Conservation (phyloP, 2,113 vertebrate species). For the Cyprinodon brontotheroides region DNA sequence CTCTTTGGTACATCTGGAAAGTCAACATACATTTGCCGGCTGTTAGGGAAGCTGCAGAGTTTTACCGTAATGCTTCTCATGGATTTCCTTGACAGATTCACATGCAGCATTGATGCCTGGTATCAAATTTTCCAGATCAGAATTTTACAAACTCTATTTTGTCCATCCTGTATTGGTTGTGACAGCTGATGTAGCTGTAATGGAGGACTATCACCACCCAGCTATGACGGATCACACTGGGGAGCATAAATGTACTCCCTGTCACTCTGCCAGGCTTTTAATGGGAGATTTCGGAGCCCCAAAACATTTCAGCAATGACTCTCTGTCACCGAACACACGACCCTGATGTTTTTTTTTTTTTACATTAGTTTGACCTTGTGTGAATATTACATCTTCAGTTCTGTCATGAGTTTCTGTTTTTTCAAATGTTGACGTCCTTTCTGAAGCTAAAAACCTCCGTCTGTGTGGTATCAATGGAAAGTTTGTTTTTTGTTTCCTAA, state of each 20-base stretch:
- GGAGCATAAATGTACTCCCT: constrained; percentile 68
- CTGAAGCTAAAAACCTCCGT: constrained; percentile 41
- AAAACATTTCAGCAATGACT: constrained; percentile 40
- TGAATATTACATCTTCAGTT: constrained; percentile 35
- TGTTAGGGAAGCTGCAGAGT: constrained; percentile 25
- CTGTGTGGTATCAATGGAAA: constrained; percentile 64
- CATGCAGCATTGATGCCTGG: not conserved
- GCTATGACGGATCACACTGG: constrained; percentile 63
- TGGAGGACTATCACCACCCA: constrained; percentile 63
- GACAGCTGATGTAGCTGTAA: constrained; percentile 64
- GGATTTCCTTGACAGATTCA: not conserved
- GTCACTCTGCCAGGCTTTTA: constrained; percentile 69
- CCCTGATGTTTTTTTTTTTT: constrained; percentile 39
- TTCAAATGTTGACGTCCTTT: constrained; percentile 46
- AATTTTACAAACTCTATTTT: constrained; percentile 19
- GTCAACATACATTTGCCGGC: constrained; percentile 20
- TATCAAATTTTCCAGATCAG: not conserved
- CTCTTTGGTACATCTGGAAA: constrained; percentile 4
- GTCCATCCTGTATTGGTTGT: constrained; percentile 37
- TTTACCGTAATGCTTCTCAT: not conserved
- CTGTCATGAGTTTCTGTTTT: constrained; percentile 25
- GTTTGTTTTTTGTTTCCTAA: constrained; percentile 27
- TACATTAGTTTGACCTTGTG: constrained; percentile 37
- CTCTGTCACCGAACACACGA: constrained; percentile 50
- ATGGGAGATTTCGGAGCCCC: constrained; percentile 60